Evolutionary conservation across 2,113 vertebrate species (phyloP).

Genomic region (Ciconia stormi): DNA sequence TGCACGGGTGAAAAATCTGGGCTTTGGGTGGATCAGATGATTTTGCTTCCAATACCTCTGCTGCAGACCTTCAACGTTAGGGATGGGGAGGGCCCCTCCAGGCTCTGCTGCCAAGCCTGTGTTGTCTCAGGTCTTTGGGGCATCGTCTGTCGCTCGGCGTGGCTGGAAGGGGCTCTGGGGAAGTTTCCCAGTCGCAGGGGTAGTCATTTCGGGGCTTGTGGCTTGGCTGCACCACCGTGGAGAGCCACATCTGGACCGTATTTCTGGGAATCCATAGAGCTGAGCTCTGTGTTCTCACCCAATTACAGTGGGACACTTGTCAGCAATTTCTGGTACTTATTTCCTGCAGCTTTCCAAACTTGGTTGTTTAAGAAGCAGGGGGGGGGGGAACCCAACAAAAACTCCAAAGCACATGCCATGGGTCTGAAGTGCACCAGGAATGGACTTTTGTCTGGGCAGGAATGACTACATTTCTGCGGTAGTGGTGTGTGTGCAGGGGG

Average conservation of each 20-base stretch:
- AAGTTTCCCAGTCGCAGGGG: background rate
- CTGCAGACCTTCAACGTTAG: background rate
- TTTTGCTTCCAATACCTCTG: background rate
- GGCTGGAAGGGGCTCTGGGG: background rate
- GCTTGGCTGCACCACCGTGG: background rate
- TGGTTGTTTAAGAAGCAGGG: background rate
- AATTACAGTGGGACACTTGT: slow-evolving; percentile 8
- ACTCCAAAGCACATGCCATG: background rate
- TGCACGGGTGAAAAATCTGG: background rate
- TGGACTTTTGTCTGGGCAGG: background rate
- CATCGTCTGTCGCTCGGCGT: background rate
- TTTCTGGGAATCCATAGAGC: slow-evolving; percentile 38
- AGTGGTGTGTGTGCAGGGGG: background rate
- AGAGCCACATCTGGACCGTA: background rate
- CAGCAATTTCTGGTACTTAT: slow-evolving; percentile 38
- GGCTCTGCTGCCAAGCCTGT: background rate
- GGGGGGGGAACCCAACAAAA: background rate
- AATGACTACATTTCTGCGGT: background rate
- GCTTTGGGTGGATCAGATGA: background rate
- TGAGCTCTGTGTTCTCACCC: slow-evolving; percentile 46
- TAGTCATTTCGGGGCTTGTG: background rate
- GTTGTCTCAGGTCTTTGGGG: background rate
- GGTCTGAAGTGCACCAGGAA: background rate
- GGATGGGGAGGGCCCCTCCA: background rate
- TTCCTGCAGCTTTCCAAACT: background rate